phyloP scores from a whole-genome alignment of 2,888 invertebrate species.

The Lithophane ornitopus region DNA sequence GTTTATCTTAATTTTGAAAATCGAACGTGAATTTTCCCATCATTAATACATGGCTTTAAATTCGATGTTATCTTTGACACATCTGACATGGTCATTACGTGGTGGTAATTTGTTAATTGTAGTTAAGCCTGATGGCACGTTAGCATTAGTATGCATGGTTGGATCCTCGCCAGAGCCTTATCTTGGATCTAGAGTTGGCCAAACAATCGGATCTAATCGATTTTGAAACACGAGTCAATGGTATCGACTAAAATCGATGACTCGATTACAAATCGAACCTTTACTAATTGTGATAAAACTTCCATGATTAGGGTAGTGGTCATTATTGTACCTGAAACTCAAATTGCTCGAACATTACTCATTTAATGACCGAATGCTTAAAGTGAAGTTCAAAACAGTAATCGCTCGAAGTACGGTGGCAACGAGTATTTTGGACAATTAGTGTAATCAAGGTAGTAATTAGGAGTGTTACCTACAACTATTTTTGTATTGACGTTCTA shows the following conservation, averaged over 20 bases:
- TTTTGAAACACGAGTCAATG: slow-evolving; percentile 9
- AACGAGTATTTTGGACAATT: slow-evolving; percentile 22
- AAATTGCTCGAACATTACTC: slow-evolving; percentile 33
- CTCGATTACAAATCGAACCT: slow-evolving; percentile 24
- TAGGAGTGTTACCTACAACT: slow-evolving; percentile 5
- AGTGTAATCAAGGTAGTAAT: slow-evolving; percentile 22
- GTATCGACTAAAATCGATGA: slow-evolving; percentile 18
- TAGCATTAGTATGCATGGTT: slow-evolving; percentile 52
- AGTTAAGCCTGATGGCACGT: slow-evolving; percentile 36
- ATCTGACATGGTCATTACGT: slow-evolving; percentile 39
- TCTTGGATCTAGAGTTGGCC: slow-evolving; percentile 34
- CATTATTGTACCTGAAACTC: slow-evolving; percentile 29
- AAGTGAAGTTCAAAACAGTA: slow-evolving; percentile 36
- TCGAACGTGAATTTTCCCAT: not conserved
- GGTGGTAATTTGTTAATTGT: slow-evolving; percentile 53
- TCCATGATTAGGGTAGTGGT: slow-evolving; percentile 19
- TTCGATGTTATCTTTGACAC: slow-evolving; percentile 42
- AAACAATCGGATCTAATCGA: slow-evolving; percentile 28
- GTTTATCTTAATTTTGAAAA: not conserved
- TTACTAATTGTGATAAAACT: slow-evolving; percentile 35
- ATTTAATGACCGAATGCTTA: slow-evolving; percentile 24
- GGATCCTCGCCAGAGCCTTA: slow-evolving; percentile 38
- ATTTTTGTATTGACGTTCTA: slow-evolving; percentile 3
- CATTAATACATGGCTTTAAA: slow-evolving; percentile 3
- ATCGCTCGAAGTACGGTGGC: not conserved